These are phyloP conservation scores for Agrotis puta DNA, from an alignment of 2,888 invertebrate genomes.

Conservation along the genomic window DNA sequence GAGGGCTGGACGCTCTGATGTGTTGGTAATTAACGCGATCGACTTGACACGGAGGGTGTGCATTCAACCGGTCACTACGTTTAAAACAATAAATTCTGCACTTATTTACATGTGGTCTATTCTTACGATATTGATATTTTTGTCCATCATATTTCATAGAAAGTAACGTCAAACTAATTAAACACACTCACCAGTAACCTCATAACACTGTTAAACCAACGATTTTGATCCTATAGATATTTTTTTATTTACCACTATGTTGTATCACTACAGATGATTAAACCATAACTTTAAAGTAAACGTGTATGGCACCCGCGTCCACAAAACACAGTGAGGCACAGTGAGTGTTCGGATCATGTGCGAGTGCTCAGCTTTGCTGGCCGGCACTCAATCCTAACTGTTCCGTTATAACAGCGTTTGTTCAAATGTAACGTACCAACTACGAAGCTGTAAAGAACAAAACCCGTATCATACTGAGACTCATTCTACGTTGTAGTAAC, in stretches of 20 bases:
- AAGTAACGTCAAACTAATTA: neutral
- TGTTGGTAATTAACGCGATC: slow-evolving; percentile 17
- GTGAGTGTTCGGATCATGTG: slow-evolving; percentile 20
- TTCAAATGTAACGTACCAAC: slow-evolving; percentile 40
- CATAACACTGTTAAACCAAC: slow-evolving; percentile 8
- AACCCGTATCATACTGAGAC: slow-evolving; percentile 62
- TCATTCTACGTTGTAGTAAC: slow-evolving; percentile 68
- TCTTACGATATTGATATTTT: neutral
- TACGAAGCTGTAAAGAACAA: slow-evolving; percentile 44
- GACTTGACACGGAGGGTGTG: neutral
- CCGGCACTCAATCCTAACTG: slow-evolving; percentile 14
- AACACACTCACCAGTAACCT: slow-evolving; percentile 14
- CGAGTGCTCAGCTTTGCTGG: slow-evolving; percentile 23
- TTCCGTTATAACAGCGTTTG: slow-evolving; percentile 45
- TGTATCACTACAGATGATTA: slow-evolving; percentile 23
- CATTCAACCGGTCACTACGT: slow-evolving; percentile 2
- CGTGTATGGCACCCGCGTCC: slow-evolving; percentile 20
- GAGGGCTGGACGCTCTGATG: neutral
- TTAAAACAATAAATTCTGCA: neutral
- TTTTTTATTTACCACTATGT: slow-evolving; percentile 1
- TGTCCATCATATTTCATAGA: neutral
- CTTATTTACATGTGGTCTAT: neutral
- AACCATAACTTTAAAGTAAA: slow-evolving; percentile 6
- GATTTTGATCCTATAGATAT: neutral
- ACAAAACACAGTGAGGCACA: slow-evolving; percentile 9